Evolutionary conservation across 1,140 invertebrate species (phyloP).

Genomic region (Helicoverpa armigera): DNA sequence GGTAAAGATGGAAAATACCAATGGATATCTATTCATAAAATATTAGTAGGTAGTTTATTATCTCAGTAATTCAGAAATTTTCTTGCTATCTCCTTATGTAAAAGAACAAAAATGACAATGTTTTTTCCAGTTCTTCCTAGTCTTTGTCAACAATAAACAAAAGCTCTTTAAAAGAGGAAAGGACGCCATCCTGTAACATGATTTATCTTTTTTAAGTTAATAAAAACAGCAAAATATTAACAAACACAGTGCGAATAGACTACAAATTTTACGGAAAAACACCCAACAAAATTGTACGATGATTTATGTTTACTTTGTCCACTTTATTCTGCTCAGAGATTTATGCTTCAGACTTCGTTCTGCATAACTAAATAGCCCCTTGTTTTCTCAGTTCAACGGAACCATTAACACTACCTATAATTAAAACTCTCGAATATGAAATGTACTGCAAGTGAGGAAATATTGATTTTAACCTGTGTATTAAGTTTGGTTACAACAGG

Average conservation of each 20-base stretch:
- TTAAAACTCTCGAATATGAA: not conserved
- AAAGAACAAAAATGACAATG: no score
- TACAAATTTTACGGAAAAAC: constrained; percentile 24
- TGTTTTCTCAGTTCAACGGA: constrained; percentile 18
- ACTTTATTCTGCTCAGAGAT: constrained; percentile 1
- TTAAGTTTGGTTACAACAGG: not conserved
- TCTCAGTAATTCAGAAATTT: no score
- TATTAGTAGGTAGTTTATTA: no score
- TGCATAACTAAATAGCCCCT: constrained; percentile 11
- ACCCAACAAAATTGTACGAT: not conserved
- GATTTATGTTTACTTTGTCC: not conserved
- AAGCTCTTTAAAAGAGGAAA: not conserved
- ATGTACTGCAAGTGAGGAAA: not conserved
- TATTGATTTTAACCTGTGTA: not conserved
- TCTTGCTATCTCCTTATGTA: no score
- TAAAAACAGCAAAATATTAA: not conserved
- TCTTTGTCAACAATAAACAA: no score
- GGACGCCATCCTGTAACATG: not conserved
- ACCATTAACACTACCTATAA: not conserved
- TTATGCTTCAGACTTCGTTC: not conserved
- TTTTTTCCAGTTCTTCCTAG: not conserved
- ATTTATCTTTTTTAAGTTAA: constrained; percentile 17
- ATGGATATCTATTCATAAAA: not conserved
- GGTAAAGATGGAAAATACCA: not conserved
- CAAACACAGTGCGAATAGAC: not conserved